Conservation (phyloP, 2,888 invertebrate genomes). For the Eupelmus urozonus region DNA sequence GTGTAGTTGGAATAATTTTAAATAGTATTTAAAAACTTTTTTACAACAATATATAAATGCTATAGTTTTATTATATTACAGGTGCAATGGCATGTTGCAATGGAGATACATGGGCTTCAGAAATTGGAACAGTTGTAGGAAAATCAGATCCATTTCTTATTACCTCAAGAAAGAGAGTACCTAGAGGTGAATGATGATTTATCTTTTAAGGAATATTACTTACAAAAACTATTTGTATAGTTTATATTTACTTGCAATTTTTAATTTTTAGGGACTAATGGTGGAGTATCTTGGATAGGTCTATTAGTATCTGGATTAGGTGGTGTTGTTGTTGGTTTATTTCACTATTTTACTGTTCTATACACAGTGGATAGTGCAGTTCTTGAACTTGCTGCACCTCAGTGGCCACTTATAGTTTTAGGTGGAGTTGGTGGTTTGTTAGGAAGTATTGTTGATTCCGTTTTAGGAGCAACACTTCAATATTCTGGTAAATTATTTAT, state of each 20-base stretch:
- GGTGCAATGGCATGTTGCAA: conserved; percentile 88
- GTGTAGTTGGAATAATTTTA: too few relatives aligned
- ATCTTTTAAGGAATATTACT: conserved; percentile 3
- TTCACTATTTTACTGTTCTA: conserved; percentile 84
- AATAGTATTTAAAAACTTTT: too few relatives aligned
- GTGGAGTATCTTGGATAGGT: conserved; percentile 86
- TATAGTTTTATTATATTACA: conserved; percentile 74
- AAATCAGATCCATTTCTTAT: conserved; percentile 85
- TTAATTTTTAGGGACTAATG: conserved; percentile 86
- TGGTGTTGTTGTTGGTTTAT: conserved; percentile 84
- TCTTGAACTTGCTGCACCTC: conserved; percentile 82
- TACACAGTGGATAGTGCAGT: conserved; percentile 81
- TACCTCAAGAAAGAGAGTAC: conserved; percentile 86
- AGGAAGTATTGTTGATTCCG: conserved; percentile 90
- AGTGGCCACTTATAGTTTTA: conserved; percentile 88
- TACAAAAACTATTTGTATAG: conserved; percentile 2
- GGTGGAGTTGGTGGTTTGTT: conserved; percentile 87
- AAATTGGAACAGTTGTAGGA: conserved; percentile 88
- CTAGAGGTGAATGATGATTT: conserved; percentile 79
- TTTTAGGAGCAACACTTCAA: conserved; percentile 91
- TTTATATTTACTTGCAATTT: neutral
- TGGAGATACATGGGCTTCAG: conserved; percentile 95
- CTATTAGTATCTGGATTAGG: conserved; percentile 82
- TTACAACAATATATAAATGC: too few relatives aligned
- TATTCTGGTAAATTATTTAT: conserved; percentile 84